phyloP scores from a whole-genome alignment of 2,113 vertebrate species.

The Pseudorectes ferrugineus region DNA sequence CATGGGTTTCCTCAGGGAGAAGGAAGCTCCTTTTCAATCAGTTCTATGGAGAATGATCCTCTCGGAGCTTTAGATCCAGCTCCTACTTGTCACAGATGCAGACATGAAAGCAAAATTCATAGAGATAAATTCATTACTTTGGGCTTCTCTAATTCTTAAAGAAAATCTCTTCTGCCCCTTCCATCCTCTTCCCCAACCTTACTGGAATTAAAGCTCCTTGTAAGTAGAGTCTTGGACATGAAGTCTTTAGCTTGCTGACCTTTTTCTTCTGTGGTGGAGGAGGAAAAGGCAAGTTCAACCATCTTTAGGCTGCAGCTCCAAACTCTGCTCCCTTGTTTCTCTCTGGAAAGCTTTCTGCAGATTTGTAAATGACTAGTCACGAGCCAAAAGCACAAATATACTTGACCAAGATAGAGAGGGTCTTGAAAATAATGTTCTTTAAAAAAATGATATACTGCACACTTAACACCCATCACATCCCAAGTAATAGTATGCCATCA shows the following conservation, averaged over 20 bases:
- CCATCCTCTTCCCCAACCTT: neutral
- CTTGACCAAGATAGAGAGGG: neutral
- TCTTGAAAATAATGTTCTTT: neutral
- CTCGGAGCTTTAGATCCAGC: neutral
- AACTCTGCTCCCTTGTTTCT: neutral
- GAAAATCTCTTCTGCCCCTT: neutral
- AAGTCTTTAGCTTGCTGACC: neutral
- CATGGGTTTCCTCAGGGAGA: neutral
- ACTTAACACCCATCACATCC: neutral
- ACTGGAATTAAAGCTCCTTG: neutral
- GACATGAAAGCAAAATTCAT: neutral
- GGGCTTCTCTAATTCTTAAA: neutral
- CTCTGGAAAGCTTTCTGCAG: neutral
- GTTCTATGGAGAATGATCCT: neutral
- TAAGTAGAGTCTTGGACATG: neutral
- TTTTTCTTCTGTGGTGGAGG: neutral
- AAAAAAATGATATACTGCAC: neutral
- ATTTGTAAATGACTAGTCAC: neutral
- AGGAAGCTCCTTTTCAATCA: neutral
- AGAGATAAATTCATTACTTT: neutral
- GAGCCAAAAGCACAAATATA: neutral
- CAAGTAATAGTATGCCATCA: neutral
- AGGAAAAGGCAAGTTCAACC: neutral
- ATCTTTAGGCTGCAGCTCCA: neutral
- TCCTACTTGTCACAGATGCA: neutral